phyloP scores from a whole-genome alignment of 2,888 invertebrate species.

The Nycteola revayana region DNA sequence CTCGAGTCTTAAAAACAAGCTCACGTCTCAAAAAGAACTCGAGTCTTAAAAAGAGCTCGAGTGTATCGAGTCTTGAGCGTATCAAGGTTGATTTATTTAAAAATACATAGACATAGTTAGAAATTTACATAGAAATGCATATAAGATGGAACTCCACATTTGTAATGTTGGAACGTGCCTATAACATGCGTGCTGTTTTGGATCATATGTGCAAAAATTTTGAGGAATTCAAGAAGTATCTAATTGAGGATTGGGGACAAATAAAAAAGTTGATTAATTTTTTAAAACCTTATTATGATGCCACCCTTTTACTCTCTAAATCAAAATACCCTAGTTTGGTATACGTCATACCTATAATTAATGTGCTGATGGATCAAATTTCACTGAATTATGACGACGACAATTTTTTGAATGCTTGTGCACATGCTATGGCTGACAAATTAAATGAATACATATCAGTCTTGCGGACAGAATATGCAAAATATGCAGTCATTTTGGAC shows the following conservation, averaged over 20 bases:
- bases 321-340: constrained; percentile 7
- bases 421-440: constrained; percentile 5
- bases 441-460: constrained; percentile 6
- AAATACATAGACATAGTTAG: too few relatives aligned
- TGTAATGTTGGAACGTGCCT: constrained; percentile 2
- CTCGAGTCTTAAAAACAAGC: too few relatives aligned
- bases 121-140: constrained; percentile 1
- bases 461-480: constrained; percentile 7
- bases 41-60: too few relatives aligned
- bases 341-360: constrained; percentile 8
- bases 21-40: too few relatives aligned
- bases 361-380: neutral
- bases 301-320: constrained; percentile 8
- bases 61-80: too few relatives aligned
- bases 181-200: neutral
- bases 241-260: constrained; percentile 7
- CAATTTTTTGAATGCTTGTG: constrained; percentile 5
- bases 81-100: too few relatives aligned
- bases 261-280: constrained; percentile 2
- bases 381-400: constrained; percentile 1
- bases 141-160: constrained; percentile 2
- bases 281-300: constrained; percentile 1
- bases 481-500: constrained; percentile 6
- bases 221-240: constrained; percentile 1
- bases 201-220: constrained; percentile 1